Evolutionary conservation across 92 coral and sea anemone species (phyloP).

Genomic region (Meandrina meandrites): DNA sequence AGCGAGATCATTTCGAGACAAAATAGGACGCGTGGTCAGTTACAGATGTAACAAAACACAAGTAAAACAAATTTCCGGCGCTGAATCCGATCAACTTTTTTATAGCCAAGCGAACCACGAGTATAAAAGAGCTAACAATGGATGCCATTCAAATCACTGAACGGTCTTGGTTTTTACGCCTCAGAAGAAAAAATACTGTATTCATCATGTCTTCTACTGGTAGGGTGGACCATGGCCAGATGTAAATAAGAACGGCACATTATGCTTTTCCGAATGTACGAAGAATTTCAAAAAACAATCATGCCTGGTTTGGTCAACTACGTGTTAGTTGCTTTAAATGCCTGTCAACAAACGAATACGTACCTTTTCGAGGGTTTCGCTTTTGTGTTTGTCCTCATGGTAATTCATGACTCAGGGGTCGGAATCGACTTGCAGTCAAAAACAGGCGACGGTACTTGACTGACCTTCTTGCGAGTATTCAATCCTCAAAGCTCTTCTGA

Average conservation of each 20-base stretch:
- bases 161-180: neutral
- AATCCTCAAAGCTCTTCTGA: neutral
- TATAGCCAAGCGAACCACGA: neutral
- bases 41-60: conserved; percentile 11
- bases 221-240: neutral
- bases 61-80: conserved; percentile 13
- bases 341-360: neutral
- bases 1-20: conserved; percentile 1
- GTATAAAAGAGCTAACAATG: neutral
- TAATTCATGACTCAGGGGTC: neutral
- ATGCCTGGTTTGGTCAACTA: neutral
- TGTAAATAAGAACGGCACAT: neutral
- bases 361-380: conserved; percentile 36
- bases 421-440: neutral
- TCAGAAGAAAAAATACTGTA: neutral
- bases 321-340: neutral
- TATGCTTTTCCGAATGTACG: neutral
- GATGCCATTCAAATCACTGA: neutral
- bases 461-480: neutral
- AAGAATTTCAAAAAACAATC: neutral
- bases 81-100: neutral
- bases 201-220: neutral
- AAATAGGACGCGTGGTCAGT: conserved; percentile 5
- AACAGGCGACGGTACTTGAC: neutral
- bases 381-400: conserved; percentile 21